Evolutionary conservation across 2,888 invertebrate species (phyloP).

Genomic region (Thyatira batis): DNA sequence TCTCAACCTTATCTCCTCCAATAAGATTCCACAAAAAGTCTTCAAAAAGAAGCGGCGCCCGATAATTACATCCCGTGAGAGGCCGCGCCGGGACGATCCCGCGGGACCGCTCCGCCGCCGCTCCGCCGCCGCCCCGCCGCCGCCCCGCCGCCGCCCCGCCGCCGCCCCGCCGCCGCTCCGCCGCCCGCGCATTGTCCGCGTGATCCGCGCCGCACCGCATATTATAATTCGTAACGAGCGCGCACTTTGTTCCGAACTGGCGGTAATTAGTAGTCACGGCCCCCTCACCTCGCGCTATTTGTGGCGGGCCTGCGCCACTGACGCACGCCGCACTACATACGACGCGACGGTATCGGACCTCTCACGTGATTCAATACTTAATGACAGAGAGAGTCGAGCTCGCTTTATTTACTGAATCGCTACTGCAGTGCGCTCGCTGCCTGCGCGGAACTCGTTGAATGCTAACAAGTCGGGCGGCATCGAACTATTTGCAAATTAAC

Average conservation of each 20-base stretch:
- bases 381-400: too few relatives aligned
- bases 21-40: conserved; percentile 37
- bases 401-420: too few relatives aligned
- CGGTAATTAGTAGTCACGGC: background rate
- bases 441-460: too few relatives aligned
- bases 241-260: background rate
- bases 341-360: too few relatives aligned
- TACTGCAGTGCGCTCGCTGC: too few relatives aligned
- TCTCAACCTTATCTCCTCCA: conserved; percentile 38
- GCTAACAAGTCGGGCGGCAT: too few relatives aligned
- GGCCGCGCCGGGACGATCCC: conserved; percentile 8
- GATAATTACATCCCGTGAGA: conserved; percentile 40
- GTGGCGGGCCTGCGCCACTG: too few relatives aligned
- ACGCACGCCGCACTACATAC: too few relatives aligned
- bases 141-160: background rate
- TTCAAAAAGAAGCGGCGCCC: conserved; percentile 28
- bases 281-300: too few relatives aligned
- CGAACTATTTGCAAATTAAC: too few relatives aligned
- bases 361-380: too few relatives aligned
- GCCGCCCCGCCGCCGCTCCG: conserved; percentile 2
- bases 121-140: background rate
- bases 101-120: conserved; percentile 2
- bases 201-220: conserved; percentile 1
- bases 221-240: conserved; percentile 9
- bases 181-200: background rate